Percentiles rank a stretch among this genome's conserved stretches.
These are phyloP conservation scores for Spicauda simplicius DNA, from an alignment of 2,888 invertebrate species.

Conservation along the genomic window DNA sequence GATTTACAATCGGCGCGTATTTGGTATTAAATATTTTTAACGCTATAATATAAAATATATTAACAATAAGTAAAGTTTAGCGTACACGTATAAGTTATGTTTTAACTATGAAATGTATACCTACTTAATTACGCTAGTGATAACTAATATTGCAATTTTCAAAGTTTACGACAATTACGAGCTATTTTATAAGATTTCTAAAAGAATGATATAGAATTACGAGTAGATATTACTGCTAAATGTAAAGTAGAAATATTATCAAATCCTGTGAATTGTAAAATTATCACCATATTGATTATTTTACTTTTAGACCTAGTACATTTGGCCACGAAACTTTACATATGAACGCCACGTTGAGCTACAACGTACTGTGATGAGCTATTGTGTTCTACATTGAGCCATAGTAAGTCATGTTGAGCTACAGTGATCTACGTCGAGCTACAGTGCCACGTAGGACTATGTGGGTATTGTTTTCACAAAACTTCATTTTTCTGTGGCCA, in stretches of 20 bases:
- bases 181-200: not conserved
- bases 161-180: not conserved
- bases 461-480: too few species aligned
- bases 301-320: not conserved
- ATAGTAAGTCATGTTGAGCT: not conserved
- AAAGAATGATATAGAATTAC: not conserved
- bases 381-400: not conserved
- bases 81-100: constrained; percentile 15
- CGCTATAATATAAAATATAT: not conserved
- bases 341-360: not conserved
- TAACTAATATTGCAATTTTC: constrained; percentile 20
- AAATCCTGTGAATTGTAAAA: constrained; percentile 18
- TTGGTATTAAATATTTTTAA: not conserved
- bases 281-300: not conserved
- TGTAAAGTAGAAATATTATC: constrained; percentile 14
- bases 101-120: constrained; percentile 20
- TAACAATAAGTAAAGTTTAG: constrained; percentile 4
- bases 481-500: too few species aligned
- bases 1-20: not conserved
- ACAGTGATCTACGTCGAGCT: not conserved
- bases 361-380: not conserved
- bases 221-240: not conserved
- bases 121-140: constrained; percentile 15
- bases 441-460: too few species aligned
- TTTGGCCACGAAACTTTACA: too few species aligned